Conservation (phyloP, 2,888 invertebrate species). For the Polydesmus complanatus region DNA sequence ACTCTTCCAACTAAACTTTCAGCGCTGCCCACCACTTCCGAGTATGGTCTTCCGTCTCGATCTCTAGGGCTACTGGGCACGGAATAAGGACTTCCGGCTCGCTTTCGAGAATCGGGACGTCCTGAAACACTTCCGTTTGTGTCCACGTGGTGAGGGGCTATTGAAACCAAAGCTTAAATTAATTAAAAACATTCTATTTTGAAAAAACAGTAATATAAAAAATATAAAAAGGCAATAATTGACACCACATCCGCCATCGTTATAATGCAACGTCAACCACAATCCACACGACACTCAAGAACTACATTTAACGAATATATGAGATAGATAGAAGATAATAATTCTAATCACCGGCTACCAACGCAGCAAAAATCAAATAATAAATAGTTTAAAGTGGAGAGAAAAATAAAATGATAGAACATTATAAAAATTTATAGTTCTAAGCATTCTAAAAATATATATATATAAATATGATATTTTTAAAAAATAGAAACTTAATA, state of each 20-base stretch:
- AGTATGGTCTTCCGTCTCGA: constrained; percentile 14
- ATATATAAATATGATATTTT: neutral
- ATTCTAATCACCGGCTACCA: neutral
- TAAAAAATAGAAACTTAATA: no score
- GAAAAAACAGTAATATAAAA: neutral
- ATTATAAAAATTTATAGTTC: neutral
- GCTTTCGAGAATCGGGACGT: constrained; percentile 11
- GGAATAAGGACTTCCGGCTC: constrained; percentile 39
- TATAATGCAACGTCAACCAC: neutral
- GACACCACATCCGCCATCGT: neutral
- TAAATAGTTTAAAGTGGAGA: no score
- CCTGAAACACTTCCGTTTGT: constrained; percentile 18
- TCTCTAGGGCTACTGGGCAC: constrained; percentile 51
- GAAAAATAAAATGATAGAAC: neutral
- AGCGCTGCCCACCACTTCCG: constrained; percentile 67
- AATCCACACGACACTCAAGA: neutral
- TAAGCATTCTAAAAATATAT: neutral
- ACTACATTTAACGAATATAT: neutral
- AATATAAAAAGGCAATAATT: neutral
- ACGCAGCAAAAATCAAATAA: neutral
- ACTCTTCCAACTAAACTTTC: constrained; percentile 90
- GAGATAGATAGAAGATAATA: neutral
- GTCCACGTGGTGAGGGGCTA: constrained; percentile 18
- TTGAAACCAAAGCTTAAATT: no score
- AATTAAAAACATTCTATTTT: neutral